Base-by-base conservation (phyloP, 2,888 invertebrate species). In the Stenodera caucasica region DNA sequence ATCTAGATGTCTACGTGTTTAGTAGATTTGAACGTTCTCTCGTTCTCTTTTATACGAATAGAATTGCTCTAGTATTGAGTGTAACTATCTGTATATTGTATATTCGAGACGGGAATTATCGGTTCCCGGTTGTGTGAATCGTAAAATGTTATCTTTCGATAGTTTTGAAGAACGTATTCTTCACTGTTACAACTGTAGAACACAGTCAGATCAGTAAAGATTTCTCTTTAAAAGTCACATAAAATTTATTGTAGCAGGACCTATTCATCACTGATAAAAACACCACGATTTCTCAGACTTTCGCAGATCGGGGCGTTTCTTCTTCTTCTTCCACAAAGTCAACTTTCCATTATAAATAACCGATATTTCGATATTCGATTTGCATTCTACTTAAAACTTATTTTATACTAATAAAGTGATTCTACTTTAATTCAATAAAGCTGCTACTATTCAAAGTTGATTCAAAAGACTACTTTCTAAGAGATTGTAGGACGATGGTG, bases 241-340 rank as follows among this genome's bases (percentile, higher is more conserved):
- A 21, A 51, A 51, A 51, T 51, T 51, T 51, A 51, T 51, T 51
- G 51, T 51, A 15, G 51, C 51, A 15, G 51, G 15, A 18, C 30
- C 51, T 15, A 51, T 51, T 51, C 32, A 51, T 51, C 51, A 51
- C 51, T 51, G 51, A 51, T 51, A 51, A 51, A 33, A 30, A 51
- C 51, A 30, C 51, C 30, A 30, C 51, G 32, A 51, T 51, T 51
- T 32, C 29, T 29, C 37, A 37, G 37, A 37, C 37, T 40, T 40
- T 40, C 15, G 18, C 37, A 40, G 37, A 18, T 2, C 37, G 15
- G 37, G 15, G 37, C 37, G 37, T 40, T 40, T 40, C 37, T 40
- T n/a, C n/a, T n/a, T n/a, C n/a, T n/a, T n/a, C n/a, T 18, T 15
- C 8, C 37, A 40, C n/a, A 40, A 51, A 51, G 15, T 51, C 51